Conservation (phyloP, 2,888 invertebrate genomes). For the Zaprionus lineosus region DNA sequence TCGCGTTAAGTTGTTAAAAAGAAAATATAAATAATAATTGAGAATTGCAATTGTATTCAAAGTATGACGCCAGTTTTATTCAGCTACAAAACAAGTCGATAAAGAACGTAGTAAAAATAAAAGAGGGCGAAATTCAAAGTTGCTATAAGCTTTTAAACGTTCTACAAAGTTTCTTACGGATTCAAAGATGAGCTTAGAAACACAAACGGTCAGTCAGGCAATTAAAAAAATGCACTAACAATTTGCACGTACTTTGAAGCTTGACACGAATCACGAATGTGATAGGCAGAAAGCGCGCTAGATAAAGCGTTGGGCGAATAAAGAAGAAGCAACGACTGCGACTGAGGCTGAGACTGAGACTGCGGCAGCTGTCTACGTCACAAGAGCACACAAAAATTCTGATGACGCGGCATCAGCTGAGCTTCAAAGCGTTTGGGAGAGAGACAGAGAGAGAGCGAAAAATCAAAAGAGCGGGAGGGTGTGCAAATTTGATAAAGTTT, state of each 20-base stretch:
- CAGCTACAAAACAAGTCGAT: not conserved
- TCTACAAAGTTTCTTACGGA: too few relatives aligned
- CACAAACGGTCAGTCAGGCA: slow-evolving; percentile 14
- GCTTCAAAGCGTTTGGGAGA: slow-evolving; percentile 2
- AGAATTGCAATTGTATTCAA: slow-evolving; percentile 41
- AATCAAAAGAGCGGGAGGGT: not conserved
- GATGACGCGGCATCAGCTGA: slow-evolving; percentile 57
- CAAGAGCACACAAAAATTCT: slow-evolving; percentile 39
- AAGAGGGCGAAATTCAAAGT: too few relatives aligned
- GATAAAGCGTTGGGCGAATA: slow-evolving; percentile 20
- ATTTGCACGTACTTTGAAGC: slow-evolving; percentile 32
- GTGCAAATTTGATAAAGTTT: slow-evolving; percentile 27
- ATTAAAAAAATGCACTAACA: slow-evolving; percentile 31
- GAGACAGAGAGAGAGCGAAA: not conserved
- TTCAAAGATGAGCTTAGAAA: slow-evolving; percentile 29
- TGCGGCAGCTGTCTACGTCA: slow-evolving; percentile 47
- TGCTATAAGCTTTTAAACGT: too few relatives aligned
- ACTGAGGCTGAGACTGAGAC: not conserved
- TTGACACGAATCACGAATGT: slow-evolving; percentile 23
- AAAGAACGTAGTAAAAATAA: not conserved
- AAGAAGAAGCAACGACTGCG: slow-evolving; percentile 1
- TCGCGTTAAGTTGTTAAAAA: slow-evolving; percentile 13
- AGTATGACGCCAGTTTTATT: slow-evolving; percentile 20
- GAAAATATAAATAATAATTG: slow-evolving; percentile 3
- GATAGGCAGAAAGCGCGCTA: slow-evolving; percentile 40